Conservation (phyloP, 2,888 invertebrate genomes). For the Eurytoma californica region DNA sequence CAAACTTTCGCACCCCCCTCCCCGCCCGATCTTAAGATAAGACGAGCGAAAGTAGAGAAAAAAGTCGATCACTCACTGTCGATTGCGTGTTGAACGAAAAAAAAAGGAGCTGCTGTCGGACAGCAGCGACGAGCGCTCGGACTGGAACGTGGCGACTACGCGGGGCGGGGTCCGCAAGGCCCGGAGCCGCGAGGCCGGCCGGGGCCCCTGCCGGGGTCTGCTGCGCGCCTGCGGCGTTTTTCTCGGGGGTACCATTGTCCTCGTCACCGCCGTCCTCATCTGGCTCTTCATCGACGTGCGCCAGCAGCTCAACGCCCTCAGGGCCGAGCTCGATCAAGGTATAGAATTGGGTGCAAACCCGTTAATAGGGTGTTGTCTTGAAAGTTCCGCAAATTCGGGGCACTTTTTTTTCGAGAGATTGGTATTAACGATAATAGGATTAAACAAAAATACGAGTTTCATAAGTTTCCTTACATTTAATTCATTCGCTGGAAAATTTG, state of each 20-base stretch:
- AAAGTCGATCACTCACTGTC: not conserved
- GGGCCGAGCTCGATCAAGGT: constrained; percentile 83
- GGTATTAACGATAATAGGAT: too few relatives aligned
- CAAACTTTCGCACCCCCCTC: too few relatives aligned
- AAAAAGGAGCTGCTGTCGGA: constrained; percentile 80
- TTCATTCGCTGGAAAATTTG: too few relatives aligned
- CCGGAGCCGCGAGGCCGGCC: constrained; percentile 46
- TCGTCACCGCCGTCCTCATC: constrained; percentile 81
- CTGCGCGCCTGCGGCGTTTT: constrained; percentile 79
- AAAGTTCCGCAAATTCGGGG: not conserved
- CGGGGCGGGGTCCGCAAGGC: constrained; percentile 19
- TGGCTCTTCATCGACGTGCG: constrained; percentile 83
- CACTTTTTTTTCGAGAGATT: too few relatives aligned
- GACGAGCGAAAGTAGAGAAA: not conserved
- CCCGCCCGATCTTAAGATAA: too few relatives aligned
- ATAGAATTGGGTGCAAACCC: constrained; percentile 53
- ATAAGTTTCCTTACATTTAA: too few relatives aligned
- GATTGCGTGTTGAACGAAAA: not conserved
- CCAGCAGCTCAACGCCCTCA: constrained; percentile 80
- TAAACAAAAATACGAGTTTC: too few relatives aligned
- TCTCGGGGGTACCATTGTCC: constrained; percentile 80
- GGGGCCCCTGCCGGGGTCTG: constrained; percentile 76
- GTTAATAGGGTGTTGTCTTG: constrained; percentile 29
- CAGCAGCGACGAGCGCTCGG: constrained; percentile 80
- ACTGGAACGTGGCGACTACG: constrained; percentile 71